Percentiles rank a stretch among this genome's conserved stretches.
phyloP scores from a whole-genome alignment of 2,797 vertebrate genomes.

The Scolopax rusticola region DNA sequence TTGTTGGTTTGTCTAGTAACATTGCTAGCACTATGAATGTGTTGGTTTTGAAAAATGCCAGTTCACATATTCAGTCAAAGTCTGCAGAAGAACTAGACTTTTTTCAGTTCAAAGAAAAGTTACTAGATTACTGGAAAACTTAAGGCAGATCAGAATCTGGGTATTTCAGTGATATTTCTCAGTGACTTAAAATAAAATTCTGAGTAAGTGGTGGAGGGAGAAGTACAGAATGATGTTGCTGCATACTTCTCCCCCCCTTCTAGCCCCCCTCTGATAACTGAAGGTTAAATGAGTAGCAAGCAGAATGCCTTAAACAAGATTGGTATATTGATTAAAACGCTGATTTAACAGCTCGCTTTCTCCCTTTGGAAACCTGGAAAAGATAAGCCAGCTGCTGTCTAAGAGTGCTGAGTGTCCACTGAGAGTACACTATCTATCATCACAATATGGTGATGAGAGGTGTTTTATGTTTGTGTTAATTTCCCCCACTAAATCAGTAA shows the following conservation, averaged over 20 bases:
- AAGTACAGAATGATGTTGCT: conserved; percentile 40
- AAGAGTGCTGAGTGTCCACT: conserved; percentile 90
- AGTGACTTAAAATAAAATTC: conserved; percentile 6
- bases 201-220: background rate
- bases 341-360: conserved; percentile 91
- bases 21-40: background rate
- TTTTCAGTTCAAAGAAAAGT: conserved; percentile 6
- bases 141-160: background rate
- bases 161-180: conserved; percentile 72
- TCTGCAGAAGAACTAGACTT: background rate
- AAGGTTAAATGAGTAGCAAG: conserved; percentile 86
- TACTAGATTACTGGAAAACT: conserved; percentile 74
- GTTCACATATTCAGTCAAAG: background rate
- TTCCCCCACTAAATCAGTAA: conserved; percentile 99
- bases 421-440: conserved; percentile 96
- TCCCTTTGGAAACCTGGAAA: conserved; percentile 86
- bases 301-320: conserved; percentile 93
- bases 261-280: conserved; percentile 72
- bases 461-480: conserved; percentile 99
- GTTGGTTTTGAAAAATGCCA: background rate
- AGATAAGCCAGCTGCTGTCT: conserved; percentile 98
- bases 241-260: background rate
- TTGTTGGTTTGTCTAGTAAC: background rate
- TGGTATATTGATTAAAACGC: conserved; percentile 98
- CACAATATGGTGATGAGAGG: conserved; percentile 99